Conservation (phyloP, 2,888 invertebrate genomes). For the Callyntrura guangdongensis region DNA sequence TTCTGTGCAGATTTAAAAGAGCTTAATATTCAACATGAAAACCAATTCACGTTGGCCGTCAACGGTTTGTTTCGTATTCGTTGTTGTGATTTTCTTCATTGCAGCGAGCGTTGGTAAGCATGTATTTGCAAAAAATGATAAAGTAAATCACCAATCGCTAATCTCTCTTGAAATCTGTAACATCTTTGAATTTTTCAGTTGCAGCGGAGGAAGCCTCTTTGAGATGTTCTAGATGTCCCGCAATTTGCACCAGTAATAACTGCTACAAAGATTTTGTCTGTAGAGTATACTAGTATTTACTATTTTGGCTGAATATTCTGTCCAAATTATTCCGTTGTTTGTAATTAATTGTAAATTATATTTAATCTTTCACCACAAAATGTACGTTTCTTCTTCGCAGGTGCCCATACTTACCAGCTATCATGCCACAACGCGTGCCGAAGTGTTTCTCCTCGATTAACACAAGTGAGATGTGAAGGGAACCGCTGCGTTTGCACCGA, state of each 20-base stretch:
- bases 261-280: not conserved
- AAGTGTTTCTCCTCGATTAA: constrained; percentile 51
- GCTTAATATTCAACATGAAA: not conserved
- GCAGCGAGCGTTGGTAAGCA: not conserved
- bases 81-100: not conserved
- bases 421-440: constrained; percentile 70
- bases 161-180: not conserved
- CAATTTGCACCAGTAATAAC: constrained; percentile 65
- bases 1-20: not conserved
- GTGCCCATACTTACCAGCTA: constrained; percentile 63
- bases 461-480: constrained; percentile 53
- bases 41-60: not conserved
- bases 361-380: no score
- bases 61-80: not conserved
- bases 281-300: not conserved
- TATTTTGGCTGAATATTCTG: not conserved
- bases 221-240: constrained; percentile 64
- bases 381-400: no score
- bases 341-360: no score
- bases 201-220: constrained; percentile 51
- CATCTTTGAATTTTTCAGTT: not conserved
- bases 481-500: constrained; percentile 60
- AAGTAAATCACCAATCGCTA: no score
- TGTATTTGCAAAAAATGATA: no score
- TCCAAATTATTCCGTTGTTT: no score